Evolutionary conservation across 2,113 vertebrate species (phyloP).

Genomic region (Paramormyrops kingsleyae): DNA sequence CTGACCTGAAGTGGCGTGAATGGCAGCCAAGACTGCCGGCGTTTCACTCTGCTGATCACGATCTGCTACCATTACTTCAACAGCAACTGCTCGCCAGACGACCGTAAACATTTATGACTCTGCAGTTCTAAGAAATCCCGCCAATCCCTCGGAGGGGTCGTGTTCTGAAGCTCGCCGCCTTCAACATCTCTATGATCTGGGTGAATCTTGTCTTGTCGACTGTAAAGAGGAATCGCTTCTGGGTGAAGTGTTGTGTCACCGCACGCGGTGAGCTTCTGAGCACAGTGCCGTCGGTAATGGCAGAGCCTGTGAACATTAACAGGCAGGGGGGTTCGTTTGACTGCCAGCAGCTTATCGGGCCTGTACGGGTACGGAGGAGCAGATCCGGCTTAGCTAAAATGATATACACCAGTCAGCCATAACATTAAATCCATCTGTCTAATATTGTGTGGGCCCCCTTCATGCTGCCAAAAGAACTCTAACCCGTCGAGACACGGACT

Average conservation of each 20-base stretch:
- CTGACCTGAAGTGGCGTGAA: background rate
- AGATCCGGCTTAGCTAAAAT: background rate
- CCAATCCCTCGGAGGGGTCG: background rate
- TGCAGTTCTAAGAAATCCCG: background rate
- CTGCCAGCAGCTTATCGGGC: background rate
- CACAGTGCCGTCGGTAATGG: background rate
- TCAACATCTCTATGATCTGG: background rate
- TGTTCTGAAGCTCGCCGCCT: background rate
- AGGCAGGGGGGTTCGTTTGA: background rate
- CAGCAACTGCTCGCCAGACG: background rate
- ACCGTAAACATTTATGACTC: slow-evolving; percentile 8
- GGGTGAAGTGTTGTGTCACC: background rate
- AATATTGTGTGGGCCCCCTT: background rate
- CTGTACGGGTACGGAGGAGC: background rate
- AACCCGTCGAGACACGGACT: background rate
- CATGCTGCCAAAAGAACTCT: background rate
- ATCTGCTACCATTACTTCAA: background rate
- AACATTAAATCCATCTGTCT: background rate
- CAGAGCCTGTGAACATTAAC: background rate
- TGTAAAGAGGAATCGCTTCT: background rate
- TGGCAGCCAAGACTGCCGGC: background rate
- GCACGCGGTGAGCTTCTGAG: background rate
- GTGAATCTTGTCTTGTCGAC: background rate
- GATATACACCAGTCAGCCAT: background rate
- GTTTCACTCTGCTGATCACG: background rate